Conservation (phyloP, 2,113 vertebrate species). For the Clinocottus analis region DNA sequence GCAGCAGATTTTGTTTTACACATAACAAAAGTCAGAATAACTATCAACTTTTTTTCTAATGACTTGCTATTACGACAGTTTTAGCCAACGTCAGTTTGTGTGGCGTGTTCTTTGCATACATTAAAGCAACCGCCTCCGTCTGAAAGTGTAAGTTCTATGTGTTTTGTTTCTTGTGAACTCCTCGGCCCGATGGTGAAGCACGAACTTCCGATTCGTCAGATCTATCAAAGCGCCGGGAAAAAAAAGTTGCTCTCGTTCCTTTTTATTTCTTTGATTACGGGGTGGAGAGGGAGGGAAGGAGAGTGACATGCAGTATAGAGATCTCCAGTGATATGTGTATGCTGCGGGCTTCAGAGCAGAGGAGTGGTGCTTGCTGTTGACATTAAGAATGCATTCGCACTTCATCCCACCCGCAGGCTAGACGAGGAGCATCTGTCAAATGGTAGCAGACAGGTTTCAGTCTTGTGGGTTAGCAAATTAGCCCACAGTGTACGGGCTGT, state of each 20-base stretch:
- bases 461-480: constrained; percentile 57
- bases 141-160: not conserved
- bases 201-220: constrained; percentile 25
- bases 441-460: constrained; percentile 54
- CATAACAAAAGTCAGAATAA: not conserved
- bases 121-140: not conserved
- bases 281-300: not conserved
- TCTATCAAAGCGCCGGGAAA: constrained; percentile 17
- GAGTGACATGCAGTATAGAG: constrained; percentile 6
- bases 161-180: constrained; percentile 9
- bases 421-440: constrained; percentile 60
- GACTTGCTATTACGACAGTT: constrained; percentile 2
- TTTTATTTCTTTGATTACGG: constrained; percentile 28
- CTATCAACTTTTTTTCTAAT: not conserved
- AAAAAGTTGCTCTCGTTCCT: constrained; percentile 9
- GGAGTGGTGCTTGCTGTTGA: constrained; percentile 46
- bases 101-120: constrained; percentile 4
- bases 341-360: constrained; percentile 62
- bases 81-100: constrained; percentile 39
- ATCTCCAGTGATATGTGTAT: constrained; percentile 17
- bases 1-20: constrained; percentile 1
- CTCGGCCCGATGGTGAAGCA: constrained; percentile 1
- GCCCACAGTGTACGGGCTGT: constrained; percentile 34
- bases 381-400: constrained; percentile 63
- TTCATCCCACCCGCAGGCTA: constrained; percentile 45